Base-by-base conservation (phyloP, 2,113 vertebrate genomes). In the Hirundichthys speculiger region DNA sequence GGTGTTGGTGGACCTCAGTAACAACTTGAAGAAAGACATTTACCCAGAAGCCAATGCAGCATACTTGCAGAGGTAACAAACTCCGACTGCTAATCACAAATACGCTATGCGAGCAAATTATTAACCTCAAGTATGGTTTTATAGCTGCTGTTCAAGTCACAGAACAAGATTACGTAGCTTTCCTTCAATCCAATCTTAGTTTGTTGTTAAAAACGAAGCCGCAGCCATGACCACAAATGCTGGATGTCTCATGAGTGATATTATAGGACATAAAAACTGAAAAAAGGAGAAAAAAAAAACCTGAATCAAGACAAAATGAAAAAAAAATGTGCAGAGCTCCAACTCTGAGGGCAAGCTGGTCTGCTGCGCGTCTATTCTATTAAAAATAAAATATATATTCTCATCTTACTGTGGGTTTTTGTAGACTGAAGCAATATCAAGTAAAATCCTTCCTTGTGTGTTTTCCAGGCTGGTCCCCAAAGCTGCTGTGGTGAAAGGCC, bases 1-100 rank as follows among this genome's bases (percentile, higher is more conserved):
- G 82, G 80, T 87, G 69, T 60, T 98, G 88, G 94, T 97, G 50
- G 96, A 99, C 1, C 66, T 97, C 69, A 98, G 96, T 87, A 98
- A 99, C 87, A 98, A 97, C 78, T 76, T 93, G 53, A 96, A 91
- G 83, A 92, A 93, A 75, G 91, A 90, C 54, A 89, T 95, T 42
- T 95, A 96, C 18, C 88, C 93, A 0, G 93, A 98, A 34, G 93
- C 94, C 14, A 98, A 97, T 0, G 95, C 94, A 4, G 91, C 92
- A 62, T 91, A 95, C 77, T 90, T 98, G 64, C 84, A 89, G 58
- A 75, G 75, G 83, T 89, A 83, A 73, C 19, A 38, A 2, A 48
- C 14, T 11, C 20, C 5, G 3, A n/a, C 16, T 18, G n/a, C 2
- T n/a, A 18, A 43, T 43, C 16, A 8, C 18, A n/a, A 10, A n/a